Conservation (phyloP, 37 sponge, comb jelly and placozoan species). For the Halichondria panicea region DNA sequence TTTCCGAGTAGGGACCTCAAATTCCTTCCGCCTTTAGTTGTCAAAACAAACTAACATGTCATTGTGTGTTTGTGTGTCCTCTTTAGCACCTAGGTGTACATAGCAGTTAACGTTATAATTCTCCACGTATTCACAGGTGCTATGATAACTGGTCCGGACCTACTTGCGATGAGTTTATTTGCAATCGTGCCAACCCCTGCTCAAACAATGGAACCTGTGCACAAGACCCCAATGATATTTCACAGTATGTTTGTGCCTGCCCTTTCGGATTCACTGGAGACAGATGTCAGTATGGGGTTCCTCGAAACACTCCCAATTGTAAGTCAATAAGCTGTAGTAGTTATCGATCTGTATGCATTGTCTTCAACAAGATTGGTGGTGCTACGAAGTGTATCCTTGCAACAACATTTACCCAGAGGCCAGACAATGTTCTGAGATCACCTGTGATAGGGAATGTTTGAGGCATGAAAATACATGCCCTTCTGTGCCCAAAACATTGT, state of each 20-base stretch:
- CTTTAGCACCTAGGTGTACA: background rate
- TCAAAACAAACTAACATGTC: background rate
- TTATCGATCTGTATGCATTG: background rate
- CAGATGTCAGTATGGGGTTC: slow-evolving; percentile 28
- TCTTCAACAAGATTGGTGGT: background rate
- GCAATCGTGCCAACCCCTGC: slow-evolving; percentile 17
- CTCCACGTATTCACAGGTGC: slow-evolving; percentile 24
- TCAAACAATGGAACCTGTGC: slow-evolving; percentile 36
- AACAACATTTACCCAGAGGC: too few relatives aligned
- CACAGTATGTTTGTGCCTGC: slow-evolving; percentile 46
- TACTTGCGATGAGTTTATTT: slow-evolving; percentile 19
- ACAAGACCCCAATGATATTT: background rate
- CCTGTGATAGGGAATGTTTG: too few relatives aligned
- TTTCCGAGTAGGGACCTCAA: too few relatives aligned
- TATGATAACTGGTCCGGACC: slow-evolving; percentile 46
- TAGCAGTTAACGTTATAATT: background rate
- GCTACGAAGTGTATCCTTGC: too few relatives aligned
- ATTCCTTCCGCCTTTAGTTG: too few relatives aligned
- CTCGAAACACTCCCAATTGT: too few relatives aligned
- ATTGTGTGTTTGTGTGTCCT: slow-evolving; percentile 16
- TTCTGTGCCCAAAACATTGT: too few relatives aligned
- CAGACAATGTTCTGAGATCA: too few relatives aligned
- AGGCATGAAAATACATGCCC: too few relatives aligned
- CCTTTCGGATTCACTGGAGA: slow-evolving; percentile 24
- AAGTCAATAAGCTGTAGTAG: too few relatives aligned